These are phyloP conservation scores for Zygogramma bicolorata DNA, from an alignment of 2,888 invertebrate species.

Conservation along the genomic window DNA sequence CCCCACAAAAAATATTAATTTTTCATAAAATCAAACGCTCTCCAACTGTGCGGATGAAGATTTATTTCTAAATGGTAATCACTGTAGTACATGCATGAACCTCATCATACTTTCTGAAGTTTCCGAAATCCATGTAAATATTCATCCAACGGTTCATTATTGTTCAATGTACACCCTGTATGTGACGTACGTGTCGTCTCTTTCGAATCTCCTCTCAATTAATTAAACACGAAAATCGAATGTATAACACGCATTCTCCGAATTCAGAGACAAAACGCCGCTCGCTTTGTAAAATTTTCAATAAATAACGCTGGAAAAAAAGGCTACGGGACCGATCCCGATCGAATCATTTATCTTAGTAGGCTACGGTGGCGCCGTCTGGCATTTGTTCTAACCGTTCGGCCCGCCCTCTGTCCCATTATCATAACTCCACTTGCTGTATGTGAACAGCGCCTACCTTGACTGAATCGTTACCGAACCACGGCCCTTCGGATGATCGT, in stretches of 20 bases:
- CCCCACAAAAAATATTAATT: too few species aligned
- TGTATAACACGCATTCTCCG: slow-evolving; percentile 49
- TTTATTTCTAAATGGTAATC: too few species aligned
- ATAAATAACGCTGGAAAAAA: slow-evolving; percentile 43
- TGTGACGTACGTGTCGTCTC: slow-evolving; percentile 15
- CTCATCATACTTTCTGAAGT: too few species aligned
- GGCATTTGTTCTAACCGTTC: slow-evolving; percentile 57
- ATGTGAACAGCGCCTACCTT: slow-evolving; percentile 46
- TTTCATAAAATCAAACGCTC: too few species aligned
- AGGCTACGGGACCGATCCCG: slow-evolving; percentile 38
- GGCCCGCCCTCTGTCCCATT: slow-evolving; percentile 57
- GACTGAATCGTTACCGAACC: slow-evolving; percentile 36
- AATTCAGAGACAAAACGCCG: slow-evolving; percentile 50
- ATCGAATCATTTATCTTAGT: slow-evolving; percentile 55
- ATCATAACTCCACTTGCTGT: slow-evolving; percentile 51
- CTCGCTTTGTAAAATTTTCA: slow-evolving; percentile 43
- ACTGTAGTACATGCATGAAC: too few species aligned
- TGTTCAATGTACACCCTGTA: neutral
- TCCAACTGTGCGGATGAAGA: too few species aligned
- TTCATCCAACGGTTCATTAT: too few species aligned
- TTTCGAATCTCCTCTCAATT: slow-evolving; percentile 41
- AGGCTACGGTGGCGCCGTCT: slow-evolving; percentile 57
- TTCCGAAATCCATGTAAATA: neutral
- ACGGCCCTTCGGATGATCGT: slow-evolving; percentile 32
- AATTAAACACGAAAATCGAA: slow-evolving; percentile 45